A percentile compares a stretch with the other conserved stretches of the same genome.
Evolutionary conservation across 2,888 invertebrate genomes (phyloP).

Genomic region (Dryobota labecula): DNA sequence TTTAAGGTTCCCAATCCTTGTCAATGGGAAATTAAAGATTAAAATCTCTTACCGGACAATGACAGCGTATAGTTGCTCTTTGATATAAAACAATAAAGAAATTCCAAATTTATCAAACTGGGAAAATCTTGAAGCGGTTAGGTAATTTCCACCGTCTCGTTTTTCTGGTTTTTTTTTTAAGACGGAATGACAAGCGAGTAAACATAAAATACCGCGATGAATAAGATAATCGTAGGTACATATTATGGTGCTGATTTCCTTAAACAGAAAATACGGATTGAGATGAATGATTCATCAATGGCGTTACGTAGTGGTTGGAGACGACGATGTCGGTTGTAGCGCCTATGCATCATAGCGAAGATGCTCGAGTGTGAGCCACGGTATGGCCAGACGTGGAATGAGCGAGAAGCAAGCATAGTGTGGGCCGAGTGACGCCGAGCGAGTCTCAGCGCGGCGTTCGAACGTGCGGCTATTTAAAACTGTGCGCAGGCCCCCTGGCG

Average conservation of each 20-base stretch:
- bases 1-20: constrained; percentile 41
- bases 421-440: constrained; percentile 87
- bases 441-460: constrained; percentile 80
- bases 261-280: constrained; percentile 83
- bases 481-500: constrained; percentile 90
- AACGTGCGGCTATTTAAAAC: constrained; percentile 90
- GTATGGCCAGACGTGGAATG: constrained; percentile 83
- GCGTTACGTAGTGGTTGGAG: constrained; percentile 77
- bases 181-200: constrained; percentile 37
- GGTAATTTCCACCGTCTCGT: constrained; percentile 41
- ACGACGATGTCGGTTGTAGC: constrained; percentile 61
- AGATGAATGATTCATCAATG: constrained; percentile 86
- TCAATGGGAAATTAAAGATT: constrained; percentile 46
- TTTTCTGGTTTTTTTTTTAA: constrained; percentile 29
- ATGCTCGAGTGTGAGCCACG: constrained; percentile 62
- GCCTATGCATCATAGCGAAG: constrained; percentile 68
- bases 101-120: constrained; percentile 24
- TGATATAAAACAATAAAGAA: constrained; percentile 26
- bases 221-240: constrained; percentile 70
- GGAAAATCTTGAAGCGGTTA: constrained; percentile 36
- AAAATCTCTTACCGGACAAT: constrained; percentile 39
- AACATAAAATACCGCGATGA: constrained; percentile 77
- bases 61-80: constrained; percentile 1
- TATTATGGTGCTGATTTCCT: constrained; percentile 75
- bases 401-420: constrained; percentile 89